phyloP scores from a whole-genome alignment of 2,888 invertebrate species.

The Stramonita haemastoma region DNA sequence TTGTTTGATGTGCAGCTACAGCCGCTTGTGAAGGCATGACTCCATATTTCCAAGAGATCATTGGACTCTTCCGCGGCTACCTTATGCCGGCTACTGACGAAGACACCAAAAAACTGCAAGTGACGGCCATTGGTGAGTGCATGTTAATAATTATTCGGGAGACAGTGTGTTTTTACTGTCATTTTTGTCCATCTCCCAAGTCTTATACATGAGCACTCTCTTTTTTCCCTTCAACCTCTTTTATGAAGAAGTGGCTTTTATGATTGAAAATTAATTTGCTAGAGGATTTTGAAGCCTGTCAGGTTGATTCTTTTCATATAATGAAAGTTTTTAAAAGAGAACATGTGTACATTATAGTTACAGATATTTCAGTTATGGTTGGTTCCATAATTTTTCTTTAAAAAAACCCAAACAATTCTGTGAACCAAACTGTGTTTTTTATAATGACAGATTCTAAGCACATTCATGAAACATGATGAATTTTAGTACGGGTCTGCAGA shows the following conservation, averaged over 20 bases:
- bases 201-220: too few species aligned
- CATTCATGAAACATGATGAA: too few species aligned
- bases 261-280: background rate
- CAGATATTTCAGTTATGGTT: too few species aligned
- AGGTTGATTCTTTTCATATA: too few species aligned
- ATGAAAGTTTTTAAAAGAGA: too few species aligned
- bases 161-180: background rate
- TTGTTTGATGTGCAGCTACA: conserved; percentile 77
- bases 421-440: too few species aligned
- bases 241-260: background rate
- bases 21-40: conserved; percentile 86
- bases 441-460: too few species aligned
- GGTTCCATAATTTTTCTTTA: too few species aligned
- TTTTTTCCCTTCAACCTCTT: background rate
- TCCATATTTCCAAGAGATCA: conserved; percentile 85
- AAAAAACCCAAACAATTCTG: too few species aligned
- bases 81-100: conserved; percentile 80
- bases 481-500: too few species aligned
- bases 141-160: background rate
- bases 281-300: too few species aligned
- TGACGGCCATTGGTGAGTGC: conserved; percentile 83
- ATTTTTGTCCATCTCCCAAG: background rate
- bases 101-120: conserved; percentile 83
- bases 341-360: too few species aligned
- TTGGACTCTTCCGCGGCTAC: conserved; percentile 83